A percentile compares a stretch with the other conserved stretches of the same genome.
phyloP scores from a whole-genome alignment of 1,140 invertebrate genomes.

The Diprion similis region DNA sequence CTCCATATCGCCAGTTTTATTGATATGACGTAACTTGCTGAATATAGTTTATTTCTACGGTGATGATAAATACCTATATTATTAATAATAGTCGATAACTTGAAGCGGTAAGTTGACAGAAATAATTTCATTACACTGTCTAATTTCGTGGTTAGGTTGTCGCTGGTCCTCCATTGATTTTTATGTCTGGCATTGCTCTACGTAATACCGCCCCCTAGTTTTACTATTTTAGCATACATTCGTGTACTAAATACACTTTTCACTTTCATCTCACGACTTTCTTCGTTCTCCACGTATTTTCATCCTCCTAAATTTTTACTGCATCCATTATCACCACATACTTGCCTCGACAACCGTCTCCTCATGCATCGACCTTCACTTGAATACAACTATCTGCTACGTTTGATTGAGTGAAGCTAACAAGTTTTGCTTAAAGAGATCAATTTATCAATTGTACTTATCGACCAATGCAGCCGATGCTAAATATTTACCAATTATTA shows the following conservation, averaged over 20 bases:
- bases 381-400: too few species aligned
- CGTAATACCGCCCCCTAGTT: not conserved
- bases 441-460: too few species aligned
- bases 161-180: constrained; percentile 1
- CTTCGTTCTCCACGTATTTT: too few species aligned
- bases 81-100: not conserved
- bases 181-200: not conserved
- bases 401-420: too few species aligned
- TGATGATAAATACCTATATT: not conserved
- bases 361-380: not conserved
- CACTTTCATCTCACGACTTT: too few species aligned
- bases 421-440: not conserved
- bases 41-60: not conserved
- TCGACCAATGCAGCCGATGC: too few species aligned
- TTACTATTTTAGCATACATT: too few species aligned
- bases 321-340: not conserved
- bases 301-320: too few species aligned
- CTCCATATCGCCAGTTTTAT: not conserved
- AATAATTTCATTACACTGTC: not conserved
- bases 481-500: not conserved
- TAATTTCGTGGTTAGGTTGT: constrained; percentile 3
- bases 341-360: not conserved
- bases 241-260: too few species aligned
- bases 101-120: not conserved
- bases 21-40: not conserved